A percentile compares a stretch with the other conserved stretches of the same genome.
phyloP scores from a whole-genome alignment of 2,113 vertebrate genomes.

The Tamias sibiricus region DNA sequence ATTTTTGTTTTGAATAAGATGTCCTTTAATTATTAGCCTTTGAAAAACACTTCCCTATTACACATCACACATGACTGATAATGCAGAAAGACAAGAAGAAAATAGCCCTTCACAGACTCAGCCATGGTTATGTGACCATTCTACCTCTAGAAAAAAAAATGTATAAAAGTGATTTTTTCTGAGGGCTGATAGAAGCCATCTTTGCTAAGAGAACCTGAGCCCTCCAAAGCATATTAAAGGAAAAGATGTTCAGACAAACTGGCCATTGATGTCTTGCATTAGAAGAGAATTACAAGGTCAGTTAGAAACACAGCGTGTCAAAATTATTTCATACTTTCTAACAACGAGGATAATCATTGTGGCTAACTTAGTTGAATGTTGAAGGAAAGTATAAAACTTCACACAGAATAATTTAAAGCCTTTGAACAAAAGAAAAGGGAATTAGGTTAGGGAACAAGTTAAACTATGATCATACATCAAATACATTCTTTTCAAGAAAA shows the following conservation, averaged over 20 bases:
- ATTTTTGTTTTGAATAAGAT: constrained; percentile 48
- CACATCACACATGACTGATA: constrained; percentile 60
- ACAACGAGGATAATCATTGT: neutral
- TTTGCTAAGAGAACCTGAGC: constrained; percentile 35
- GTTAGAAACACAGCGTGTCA: constrained; percentile 44
- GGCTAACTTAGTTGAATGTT: constrained; percentile 1
- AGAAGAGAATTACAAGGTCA: constrained; percentile 30
- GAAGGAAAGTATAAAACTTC: constrained; percentile 42
- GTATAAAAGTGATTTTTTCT: constrained; percentile 22
- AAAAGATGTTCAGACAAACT: neutral
- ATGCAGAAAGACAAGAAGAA: constrained; percentile 61
- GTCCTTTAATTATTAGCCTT: constrained; percentile 71
- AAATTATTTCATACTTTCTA: constrained; percentile 64
- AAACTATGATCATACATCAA: constrained; percentile 45
- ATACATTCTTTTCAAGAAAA: constrained; percentile 28
- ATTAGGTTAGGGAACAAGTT: constrained; percentile 66
- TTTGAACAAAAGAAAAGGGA: constrained; percentile 57
- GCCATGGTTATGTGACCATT: neutral
- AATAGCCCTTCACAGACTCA: neutral
- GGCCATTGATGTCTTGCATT: neutral
- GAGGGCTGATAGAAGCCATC: neutral
- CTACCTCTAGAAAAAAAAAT: neutral
- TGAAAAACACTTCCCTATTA: constrained; percentile 54
- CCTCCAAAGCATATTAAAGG: constrained; percentile 31
- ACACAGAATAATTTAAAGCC: constrained; percentile 58